Conservation (phyloP, 2,888 invertebrate species). For the Autographa gamma region DNA sequence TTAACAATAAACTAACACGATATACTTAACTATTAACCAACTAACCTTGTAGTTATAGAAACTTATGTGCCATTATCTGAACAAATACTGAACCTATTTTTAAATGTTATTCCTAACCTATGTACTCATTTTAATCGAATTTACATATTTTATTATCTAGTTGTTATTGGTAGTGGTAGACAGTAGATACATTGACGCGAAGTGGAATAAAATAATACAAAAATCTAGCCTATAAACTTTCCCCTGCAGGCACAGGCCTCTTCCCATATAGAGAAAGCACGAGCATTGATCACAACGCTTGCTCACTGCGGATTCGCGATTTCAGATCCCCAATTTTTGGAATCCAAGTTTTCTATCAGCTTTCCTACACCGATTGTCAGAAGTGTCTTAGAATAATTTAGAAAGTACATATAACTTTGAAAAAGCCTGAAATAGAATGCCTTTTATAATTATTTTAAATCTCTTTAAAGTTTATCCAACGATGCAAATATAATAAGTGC, state of each 20-base stretch:
- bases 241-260: no score
- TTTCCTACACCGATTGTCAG: no score
- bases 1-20: not conserved
- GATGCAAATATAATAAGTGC: not conserved
- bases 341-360: no score
- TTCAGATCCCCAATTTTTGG: no score
- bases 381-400: no score
- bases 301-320: no score
- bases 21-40: not conserved
- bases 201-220: no score
- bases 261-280: no score
- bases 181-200: not conserved
- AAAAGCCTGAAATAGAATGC: no score
- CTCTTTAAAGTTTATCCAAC: not conserved
- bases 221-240: no score
- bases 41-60: not conserved
- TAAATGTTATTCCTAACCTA: not conserved
- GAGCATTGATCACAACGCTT: no score
- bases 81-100: not conserved
- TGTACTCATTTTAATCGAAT: conserved; percentile 1
- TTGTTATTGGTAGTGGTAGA: conserved; percentile 10
- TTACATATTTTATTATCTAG: not conserved
- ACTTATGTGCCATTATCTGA: not conserved
- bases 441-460: not conserved
- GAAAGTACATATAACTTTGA: no score